phyloP scores from a whole-genome alignment of 2,797 vertebrate species.

The Sebastes minor region DNA sequence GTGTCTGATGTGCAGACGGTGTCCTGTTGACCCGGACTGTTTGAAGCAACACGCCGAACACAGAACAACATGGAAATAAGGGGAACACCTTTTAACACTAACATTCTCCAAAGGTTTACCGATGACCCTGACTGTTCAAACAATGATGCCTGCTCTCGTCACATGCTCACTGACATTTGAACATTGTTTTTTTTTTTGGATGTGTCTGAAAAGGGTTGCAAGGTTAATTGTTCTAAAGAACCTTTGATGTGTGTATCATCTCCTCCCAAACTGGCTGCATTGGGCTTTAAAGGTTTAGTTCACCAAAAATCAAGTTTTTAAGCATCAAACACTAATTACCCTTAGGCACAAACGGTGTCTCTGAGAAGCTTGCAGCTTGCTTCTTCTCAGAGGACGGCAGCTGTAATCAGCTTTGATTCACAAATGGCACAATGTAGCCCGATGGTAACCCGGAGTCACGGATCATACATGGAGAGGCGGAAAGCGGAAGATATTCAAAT shows the following conservation, averaged over 20 bases:
- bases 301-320: neutral
- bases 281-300: neutral
- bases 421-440: neutral
- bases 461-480: too few species aligned
- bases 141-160: slow-evolving; percentile 21
- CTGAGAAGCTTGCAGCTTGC: neutral
- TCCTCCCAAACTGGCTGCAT: neutral
- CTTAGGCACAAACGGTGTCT: neutral
- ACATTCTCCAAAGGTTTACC: slow-evolving; percentile 37
- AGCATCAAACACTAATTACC: neutral
- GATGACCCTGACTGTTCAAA: slow-evolving; percentile 32
- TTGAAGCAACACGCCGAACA: slow-evolving; percentile 10
- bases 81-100: slow-evolving; percentile 33
- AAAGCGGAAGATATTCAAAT: too few species aligned
- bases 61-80: slow-evolving; percentile 31
- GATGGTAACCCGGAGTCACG: too few species aligned
- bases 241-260: neutral
- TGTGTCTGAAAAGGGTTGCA: neutral
- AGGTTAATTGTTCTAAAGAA: neutral
- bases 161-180: slow-evolving; percentile 25
- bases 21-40: slow-evolving; percentile 62
- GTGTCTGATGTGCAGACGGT: slow-evolving; percentile 52
- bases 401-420: neutral
- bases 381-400: neutral
- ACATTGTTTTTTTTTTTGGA: neutral